Conservation (phyloP, 2,888 invertebrate species). For the Auanema sp. region DNA sequence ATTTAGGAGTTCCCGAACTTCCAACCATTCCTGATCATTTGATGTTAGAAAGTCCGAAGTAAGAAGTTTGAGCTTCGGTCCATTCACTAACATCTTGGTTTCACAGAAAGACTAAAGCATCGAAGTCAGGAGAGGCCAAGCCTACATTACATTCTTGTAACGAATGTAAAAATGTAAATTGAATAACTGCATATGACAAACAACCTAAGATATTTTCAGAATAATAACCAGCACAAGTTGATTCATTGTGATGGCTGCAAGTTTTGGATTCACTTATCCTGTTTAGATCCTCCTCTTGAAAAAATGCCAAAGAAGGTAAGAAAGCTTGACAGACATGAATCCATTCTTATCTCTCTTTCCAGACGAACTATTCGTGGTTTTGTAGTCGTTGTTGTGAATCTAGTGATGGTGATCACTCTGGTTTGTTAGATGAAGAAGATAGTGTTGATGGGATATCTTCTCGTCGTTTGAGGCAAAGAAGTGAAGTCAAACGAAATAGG, state of each 20-base stretch:
- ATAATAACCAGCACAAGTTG: constrained; percentile 87
- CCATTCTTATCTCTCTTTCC: neutral
- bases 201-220: constrained; percentile 66
- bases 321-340: neutral
- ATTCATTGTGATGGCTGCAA: constrained; percentile 93
- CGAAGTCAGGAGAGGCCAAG: neutral
- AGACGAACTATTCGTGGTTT: constrained; percentile 29
- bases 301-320: constrained; percentile 94
- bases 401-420: constrained; percentile 19
- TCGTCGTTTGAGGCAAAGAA: constrained; percentile 6
- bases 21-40: neutral
- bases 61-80: neutral
- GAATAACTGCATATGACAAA: neutral
- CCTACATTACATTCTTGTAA: constrained; percentile 4
- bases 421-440: constrained; percentile 3
- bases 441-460: neutral
- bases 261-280: constrained; percentile 87
- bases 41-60: neutral
- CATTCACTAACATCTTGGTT: neutral
- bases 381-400: constrained; percentile 31
- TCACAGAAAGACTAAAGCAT: neutral
- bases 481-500: too few relatives aligned
- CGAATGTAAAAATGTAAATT: constrained; percentile 10
- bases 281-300: constrained; percentile 88
- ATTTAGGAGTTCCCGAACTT: neutral